Base-by-base conservation (phyloP, 2,797 vertebrate genomes). In the Lophius americanus region DNA sequence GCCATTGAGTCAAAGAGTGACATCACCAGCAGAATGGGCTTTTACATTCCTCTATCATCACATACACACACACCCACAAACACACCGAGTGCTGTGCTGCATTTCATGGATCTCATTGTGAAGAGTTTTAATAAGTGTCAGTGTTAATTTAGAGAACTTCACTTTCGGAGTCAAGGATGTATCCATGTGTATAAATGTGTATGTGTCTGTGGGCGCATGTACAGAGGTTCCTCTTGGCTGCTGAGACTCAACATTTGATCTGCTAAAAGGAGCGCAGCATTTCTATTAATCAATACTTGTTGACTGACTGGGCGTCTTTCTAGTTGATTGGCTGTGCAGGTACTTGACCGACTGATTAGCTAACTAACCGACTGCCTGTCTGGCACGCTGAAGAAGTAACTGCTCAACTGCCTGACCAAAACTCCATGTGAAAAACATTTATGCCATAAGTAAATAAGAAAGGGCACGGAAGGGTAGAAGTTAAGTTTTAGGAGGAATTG, bases 231-330 rank as follows among this genome's bases (percentile, higher is more conserved):
- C 93, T 92, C 93, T 59, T 67, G 78, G 58, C 71, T 93, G 94
- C 95, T 94, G 95, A 95, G 94, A 95, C 94, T 95, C 95, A 95
- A 81, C 85, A 96, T 96, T 95, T 98, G 95, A 98, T 98, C 98
- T 98, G 96, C 95, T 98, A 98, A 98, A 98, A 98, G 95, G 95
- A 96, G 96, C 95, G 94, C 94, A 96, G 94, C 95, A 95, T 94
- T 94, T 95, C 95, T 97, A 96, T 96, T 95, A 98, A 97, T 98
- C 96, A 98, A 97, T 97, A 96, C 96, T 96, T 95, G 94, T 93
- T 92, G 93, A 95, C 94, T 96, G 95, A 95, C 94, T 95, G 94
- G 91, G 90, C 91, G 94, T 94, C 92, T 93, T 91, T 91, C 90
- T 94, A 93, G 94, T 89, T 95, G 95, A 95, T 94, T 95, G 84